Evolutionary conservation across 2,888 invertebrate species (phyloP), one percentile per base, ranked within the genome.

Genomic region (Gerris lacustris): DNA sequence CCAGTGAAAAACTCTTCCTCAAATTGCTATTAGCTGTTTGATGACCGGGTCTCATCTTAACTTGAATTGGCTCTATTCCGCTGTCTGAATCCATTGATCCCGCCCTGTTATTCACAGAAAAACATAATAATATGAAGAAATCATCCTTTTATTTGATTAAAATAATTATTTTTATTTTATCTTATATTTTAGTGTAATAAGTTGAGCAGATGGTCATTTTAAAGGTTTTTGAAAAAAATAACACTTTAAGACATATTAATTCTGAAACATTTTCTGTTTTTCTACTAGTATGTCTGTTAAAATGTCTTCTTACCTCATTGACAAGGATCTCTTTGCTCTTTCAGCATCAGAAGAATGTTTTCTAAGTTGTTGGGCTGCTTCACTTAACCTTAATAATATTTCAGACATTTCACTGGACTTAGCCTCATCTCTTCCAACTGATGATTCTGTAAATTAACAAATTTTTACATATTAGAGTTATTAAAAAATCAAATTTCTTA

Each of bases 281-380:
- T 31, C 31, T 31, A 31, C 31, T 4, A 31, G 31, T 31, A 31
- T 31, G 31, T n/a, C n/a, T n/a, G n/a, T n/a, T n/a, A n/a, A 47
- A 47, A 47, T 7, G 47, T 7, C 9, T 18, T 9, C 18, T n/a
- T 64, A 64, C 64, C 64, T 64, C 15, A 18, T 9, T n/a, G 64
- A 64, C 17, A 18, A n/a, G 64, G 64, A n/a, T n/a, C 64, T n/a
- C n/a, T n/a, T 62, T 11, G 62, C n/a, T 17, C 64, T 64, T 9
- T 64, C n/a, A n/a, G 64, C 9, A 2, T 55, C 55, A 55, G n/a
- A 9, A 17, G 64, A 72, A 31, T 63, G 82, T 83, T 74, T 82
- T 81, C 86, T 82, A 69, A 87, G 79, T 76, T 91, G 91, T 77
- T 90, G 88, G 0, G 88, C 88, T 45, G 88, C 87, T 63, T 89